These are phyloP conservation scores for Natrix natrix DNA, from an alignment of 2,797 vertebrate species.

Conservation along the genomic window DNA sequence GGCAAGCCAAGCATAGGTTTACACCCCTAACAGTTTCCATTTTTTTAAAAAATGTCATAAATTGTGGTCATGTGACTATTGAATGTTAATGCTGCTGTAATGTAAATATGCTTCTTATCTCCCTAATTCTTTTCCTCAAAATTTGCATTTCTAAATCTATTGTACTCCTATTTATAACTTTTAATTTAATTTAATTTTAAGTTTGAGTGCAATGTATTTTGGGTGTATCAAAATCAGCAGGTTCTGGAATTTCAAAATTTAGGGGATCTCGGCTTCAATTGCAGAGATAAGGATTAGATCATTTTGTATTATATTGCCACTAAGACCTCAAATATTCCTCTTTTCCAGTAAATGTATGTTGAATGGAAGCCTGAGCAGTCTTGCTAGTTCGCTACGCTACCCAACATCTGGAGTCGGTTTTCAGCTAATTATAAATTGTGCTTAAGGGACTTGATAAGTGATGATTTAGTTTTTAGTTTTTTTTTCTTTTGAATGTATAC, in stretches of 20 bases:
- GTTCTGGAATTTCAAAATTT: background rate
- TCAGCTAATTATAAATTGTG: constrained; percentile 6
- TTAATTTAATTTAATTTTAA: background rate
- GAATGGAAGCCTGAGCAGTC: background rate
- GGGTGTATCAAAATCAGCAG: background rate
- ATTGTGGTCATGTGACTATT: background rate
- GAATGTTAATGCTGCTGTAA: background rate
- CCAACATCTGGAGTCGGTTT: background rate
- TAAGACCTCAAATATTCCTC: background rate
- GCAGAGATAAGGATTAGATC: too few relatives aligned
- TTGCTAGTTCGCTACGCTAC: background rate
- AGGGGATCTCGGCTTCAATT: too few relatives aligned
- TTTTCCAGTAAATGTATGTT: too few relatives aligned
- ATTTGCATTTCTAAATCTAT: background rate
- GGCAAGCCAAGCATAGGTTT: too few relatives aligned
- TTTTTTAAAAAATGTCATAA: background rate
- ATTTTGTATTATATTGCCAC: background rate
- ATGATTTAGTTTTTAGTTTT: background rate
- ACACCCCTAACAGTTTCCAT: too few relatives aligned
- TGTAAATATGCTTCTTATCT: background rate
- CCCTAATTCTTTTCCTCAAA: background rate
- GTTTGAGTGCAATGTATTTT: background rate
- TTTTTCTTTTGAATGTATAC: background rate
- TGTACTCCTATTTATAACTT: background rate
- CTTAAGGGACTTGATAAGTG: constrained; percentile 2